Evolutionary conservation across 35 echinoderm and acorn worm species (phyloP).

Genomic region (Anneissia japonica): DNA sequence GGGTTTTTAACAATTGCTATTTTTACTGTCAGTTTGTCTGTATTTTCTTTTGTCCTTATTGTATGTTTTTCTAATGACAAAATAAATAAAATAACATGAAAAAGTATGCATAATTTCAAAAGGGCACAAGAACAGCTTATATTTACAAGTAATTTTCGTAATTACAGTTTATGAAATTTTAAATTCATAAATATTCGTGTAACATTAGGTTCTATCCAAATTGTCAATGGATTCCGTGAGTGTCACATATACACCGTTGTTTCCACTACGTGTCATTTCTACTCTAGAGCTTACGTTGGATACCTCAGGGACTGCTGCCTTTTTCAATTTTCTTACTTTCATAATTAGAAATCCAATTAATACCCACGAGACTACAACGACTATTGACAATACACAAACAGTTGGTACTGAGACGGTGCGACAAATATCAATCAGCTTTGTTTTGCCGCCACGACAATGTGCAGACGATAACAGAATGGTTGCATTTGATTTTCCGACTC

Average conservation of each 20-base stretch:
- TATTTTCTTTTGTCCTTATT: too few species aligned
- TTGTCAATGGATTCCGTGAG: not conserved
- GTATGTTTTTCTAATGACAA: too few species aligned
- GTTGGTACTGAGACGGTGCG: not conserved
- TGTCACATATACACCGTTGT: not conserved
- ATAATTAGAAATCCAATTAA: not conserved
- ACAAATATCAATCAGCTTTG: not conserved
- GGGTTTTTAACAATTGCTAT: too few species aligned
- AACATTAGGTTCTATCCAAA: not conserved
- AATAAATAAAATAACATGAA: too few species aligned
- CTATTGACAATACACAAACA: not conserved
- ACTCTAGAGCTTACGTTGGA: not conserved
- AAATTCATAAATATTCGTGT: too few species aligned
- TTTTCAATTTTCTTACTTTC: not conserved
- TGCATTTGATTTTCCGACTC: not conserved
- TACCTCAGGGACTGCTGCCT: not conserved
- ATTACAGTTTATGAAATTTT: too few species aligned
- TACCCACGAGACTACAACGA: not conserved
- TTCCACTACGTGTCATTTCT: not conserved
- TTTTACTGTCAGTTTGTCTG: too few species aligned
- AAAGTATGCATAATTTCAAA: too few species aligned
- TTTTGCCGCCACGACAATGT: not conserved
- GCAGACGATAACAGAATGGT: not conserved
- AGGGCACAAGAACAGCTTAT: too few species aligned
- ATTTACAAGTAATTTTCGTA: too few species aligned